A percentile compares a stretch with the other conserved stretches of the same genome.
These are phyloP conservation scores for Tenthredo distinguenda DNA, from an alignment of 2,888 invertebrate species.

Conservation along the genomic window DNA sequence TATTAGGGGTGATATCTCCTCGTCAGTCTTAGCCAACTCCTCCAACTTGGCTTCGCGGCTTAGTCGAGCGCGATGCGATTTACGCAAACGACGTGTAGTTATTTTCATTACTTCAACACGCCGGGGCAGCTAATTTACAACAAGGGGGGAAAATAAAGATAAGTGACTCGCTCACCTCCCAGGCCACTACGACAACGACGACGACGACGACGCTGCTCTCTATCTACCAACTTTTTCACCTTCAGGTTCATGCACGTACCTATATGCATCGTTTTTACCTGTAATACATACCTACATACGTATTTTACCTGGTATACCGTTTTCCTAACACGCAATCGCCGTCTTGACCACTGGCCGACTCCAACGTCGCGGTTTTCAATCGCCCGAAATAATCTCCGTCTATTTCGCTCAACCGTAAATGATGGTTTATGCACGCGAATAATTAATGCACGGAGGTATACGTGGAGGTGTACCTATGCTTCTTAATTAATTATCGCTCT, in stretches of 20 bases:
- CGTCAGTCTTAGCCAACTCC: not conserved
- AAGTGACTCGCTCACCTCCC: not conserved
- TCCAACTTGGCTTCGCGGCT: not conserved
- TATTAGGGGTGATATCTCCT: not conserved
- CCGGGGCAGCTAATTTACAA: slow-evolving; percentile 29
- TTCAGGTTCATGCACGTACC: not conserved
- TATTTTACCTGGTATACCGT: not conserved
- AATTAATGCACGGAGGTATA: not conserved
- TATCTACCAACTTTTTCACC: not conserved
- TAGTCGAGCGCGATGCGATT: not conserved
- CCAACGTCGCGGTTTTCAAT: slow-evolving; percentile 1
- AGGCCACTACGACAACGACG: not conserved
- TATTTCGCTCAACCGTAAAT: not conserved
- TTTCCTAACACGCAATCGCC: slow-evolving; percentile 14
- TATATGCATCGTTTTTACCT: not conserved
- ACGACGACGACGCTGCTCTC: not conserved
- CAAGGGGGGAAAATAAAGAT: slow-evolving; percentile 35
- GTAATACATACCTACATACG: not conserved
- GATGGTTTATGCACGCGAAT: not conserved
- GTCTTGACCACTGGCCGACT: not conserved
- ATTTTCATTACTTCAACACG: slow-evolving; percentile 46
- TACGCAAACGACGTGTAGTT: slow-evolving; percentile 27
- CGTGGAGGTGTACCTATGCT: not conserved
- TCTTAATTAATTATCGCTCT: not conserved
- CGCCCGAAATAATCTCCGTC: not conserved